These are phyloP conservation scores for Campylomormyrus tamandua DNA, from an alignment of 2,113 vertebrate species.

Conservation along the genomic window DNA sequence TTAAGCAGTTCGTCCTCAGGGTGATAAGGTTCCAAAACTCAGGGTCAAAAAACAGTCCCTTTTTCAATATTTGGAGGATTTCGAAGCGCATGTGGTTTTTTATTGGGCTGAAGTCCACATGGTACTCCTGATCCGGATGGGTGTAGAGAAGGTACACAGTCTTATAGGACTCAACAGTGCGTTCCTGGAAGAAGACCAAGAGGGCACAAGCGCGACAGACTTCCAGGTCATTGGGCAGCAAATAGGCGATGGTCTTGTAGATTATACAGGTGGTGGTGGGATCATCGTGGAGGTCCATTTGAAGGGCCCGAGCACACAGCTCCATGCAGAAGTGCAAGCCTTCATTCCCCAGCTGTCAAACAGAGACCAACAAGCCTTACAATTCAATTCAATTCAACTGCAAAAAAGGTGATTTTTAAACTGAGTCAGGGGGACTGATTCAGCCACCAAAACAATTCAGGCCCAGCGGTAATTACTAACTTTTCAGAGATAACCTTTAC, in stretches of 20 bases:
- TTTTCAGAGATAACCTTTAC: background rate
- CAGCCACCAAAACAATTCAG: background rate
- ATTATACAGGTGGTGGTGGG: slow-evolving; percentile 78
- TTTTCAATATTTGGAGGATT: slow-evolving; percentile 87
- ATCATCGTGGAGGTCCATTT: slow-evolving; percentile 76
- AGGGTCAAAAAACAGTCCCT: slow-evolving; percentile 87
- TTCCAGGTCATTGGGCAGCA: slow-evolving; percentile 87
- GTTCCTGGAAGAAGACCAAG: slow-evolving; percentile 87
- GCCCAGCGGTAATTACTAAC: background rate
- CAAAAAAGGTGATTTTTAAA: background rate
- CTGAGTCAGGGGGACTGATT: slow-evolving; percentile 20
- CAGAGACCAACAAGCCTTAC: slow-evolving; percentile 24
- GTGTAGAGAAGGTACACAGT: slow-evolving; percentile 82
- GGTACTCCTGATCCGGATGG: slow-evolving; percentile 88
- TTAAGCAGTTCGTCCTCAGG: slow-evolving; percentile 86
- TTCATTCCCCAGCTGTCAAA: slow-evolving; percentile 71
- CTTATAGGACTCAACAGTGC: slow-evolving; percentile 80
- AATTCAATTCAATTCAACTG: background rate
- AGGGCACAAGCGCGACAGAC: slow-evolving; percentile 90
- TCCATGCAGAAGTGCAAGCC: slow-evolving; percentile 88
- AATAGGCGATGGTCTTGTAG: slow-evolving; percentile 87
- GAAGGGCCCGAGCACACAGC: slow-evolving; percentile 83
- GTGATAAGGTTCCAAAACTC: slow-evolving; percentile 95
- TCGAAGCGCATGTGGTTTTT: slow-evolving; percentile 87
- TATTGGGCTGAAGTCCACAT: slow-evolving; percentile 72